These are phyloP conservation scores for Ennomos erosarius DNA, from an alignment of 2,888 invertebrate species.

Conservation along the genomic window DNA sequence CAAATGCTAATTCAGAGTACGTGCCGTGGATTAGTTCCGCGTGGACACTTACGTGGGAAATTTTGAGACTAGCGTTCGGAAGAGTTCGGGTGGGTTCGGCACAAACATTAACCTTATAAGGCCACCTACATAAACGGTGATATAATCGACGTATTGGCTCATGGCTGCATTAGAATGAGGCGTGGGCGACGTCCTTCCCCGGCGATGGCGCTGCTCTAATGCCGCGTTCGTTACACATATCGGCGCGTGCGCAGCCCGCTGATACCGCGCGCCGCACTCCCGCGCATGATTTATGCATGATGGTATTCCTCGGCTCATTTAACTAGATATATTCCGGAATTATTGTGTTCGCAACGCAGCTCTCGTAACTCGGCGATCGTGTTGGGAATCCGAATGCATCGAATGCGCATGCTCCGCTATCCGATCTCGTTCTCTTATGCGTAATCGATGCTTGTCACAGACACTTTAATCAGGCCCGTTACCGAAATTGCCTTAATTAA, in stretches of 20 bases:
- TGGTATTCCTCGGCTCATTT: slow-evolving; percentile 72
- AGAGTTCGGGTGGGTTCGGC: slow-evolving; percentile 41
- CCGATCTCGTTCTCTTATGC: slow-evolving; percentile 50
- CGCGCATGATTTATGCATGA: slow-evolving; percentile 78
- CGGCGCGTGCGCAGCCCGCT: slow-evolving; percentile 60
- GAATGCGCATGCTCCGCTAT: slow-evolving; percentile 32
- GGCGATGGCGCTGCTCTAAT: slow-evolving; percentile 60
- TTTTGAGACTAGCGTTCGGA: slow-evolving; percentile 31
- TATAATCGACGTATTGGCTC: slow-evolving; percentile 76
- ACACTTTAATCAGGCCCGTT: slow-evolving; percentile 68
- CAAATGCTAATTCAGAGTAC: slow-evolving; percentile 80
- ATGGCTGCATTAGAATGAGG: slow-evolving; percentile 61
- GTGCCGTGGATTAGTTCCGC: slow-evolving; percentile 79
- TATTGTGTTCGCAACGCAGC: slow-evolving; percentile 69
- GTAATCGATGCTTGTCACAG: slow-evolving; percentile 63
- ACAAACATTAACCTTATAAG: slow-evolving; percentile 82
- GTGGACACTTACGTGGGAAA: slow-evolving; percentile 71
- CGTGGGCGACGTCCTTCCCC: slow-evolving; percentile 79
- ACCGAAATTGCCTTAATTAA: slow-evolving; percentile 74
- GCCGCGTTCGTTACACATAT: slow-evolving; percentile 57
- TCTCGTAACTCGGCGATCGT: slow-evolving; percentile 63
- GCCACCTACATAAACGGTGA: slow-evolving; percentile 82
- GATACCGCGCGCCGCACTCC: slow-evolving; percentile 46
- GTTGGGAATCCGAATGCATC: slow-evolving; percentile 63
- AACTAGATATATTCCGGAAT: slow-evolving; percentile 79